Evolutionary conservation across 2,888 invertebrate genomes (phyloP), one percentile per base, ranked within the genome.

Genomic region (Noctua pronuba): DNA sequence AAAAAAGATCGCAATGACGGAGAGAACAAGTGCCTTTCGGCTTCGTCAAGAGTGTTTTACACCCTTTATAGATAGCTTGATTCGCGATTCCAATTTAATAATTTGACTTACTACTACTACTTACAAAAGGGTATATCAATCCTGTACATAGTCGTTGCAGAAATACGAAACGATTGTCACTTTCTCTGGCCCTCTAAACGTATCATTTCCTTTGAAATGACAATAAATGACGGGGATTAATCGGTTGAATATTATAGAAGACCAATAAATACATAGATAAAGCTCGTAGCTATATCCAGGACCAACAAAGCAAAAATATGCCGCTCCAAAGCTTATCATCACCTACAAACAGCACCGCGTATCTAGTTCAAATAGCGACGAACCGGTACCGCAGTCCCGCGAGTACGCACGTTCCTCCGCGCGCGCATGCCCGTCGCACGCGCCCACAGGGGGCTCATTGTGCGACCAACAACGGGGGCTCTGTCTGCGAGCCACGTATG

Each of bases 361-460:
- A 88, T 83, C 83, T 86, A 86, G 83, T 83, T 68, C 83, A 85
- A 79, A 84, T 84, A 82, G 70, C 87, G 73, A 79, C 75, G 69
- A 80, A 86, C 70, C 86, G 89, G 80, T 85, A 90, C 78, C 73
- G 79, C 77, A 73, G 69, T 75, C 89, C 81, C 82, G 71, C 11
- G 76, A 80, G 89, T 81, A 79, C 72, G 73, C 73, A 77, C 81
- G 73, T 69, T 70, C 70, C 67, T 66, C 76, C 72, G 67, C 77
- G 72, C 24, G 71, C 75, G 67, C 87, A 80, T 72, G 66, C 76
- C 78, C 35, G 75, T 28, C 68, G 49, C 66, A 73, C 46, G 68
- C 72, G 55, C 73, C 74, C 88, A 86, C 83, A 88, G 75, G 86
- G 88, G 82, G 82, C 86, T 75, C 86, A 77, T 89, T 89, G 90